Conservation (phyloP, 2,797 vertebrate species). For the Hylomyscus alleni region DNA sequence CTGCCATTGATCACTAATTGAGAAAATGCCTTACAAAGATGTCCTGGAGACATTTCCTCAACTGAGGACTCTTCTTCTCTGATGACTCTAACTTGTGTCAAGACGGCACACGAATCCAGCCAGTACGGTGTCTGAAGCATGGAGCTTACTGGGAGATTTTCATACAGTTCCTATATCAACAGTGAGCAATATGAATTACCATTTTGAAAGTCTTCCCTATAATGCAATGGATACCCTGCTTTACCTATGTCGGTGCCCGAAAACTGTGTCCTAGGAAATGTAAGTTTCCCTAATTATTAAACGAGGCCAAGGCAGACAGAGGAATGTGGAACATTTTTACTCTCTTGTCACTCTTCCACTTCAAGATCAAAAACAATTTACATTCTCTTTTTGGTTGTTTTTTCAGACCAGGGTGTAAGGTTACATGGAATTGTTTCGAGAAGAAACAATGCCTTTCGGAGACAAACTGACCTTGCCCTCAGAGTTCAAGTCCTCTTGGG, state of each 20-base stretch:
- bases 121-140: not conserved
- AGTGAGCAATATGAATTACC: not conserved
- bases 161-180: not conserved
- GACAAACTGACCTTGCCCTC: not conserved
- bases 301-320: not conserved
- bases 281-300: not conserved
- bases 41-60: not conserved
- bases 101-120: not conserved
- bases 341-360: conserved; percentile 1
- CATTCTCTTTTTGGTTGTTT: not conserved
- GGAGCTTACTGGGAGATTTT: not conserved
- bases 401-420: not conserved
- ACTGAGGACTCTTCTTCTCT: not conserved
- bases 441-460: not conserved
- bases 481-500: not conserved
- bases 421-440: not conserved
- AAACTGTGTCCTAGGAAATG: not conserved
- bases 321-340: not conserved
- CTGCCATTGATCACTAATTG: not conserved
- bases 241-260: not conserved
- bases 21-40: not conserved
- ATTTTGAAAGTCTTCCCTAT: not conserved
- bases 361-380: not conserved
- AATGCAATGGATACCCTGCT: not conserved
- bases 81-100: not conserved